Evolutionary conservation across 2,888 invertebrate species (phyloP), one percentile per base, ranked within the genome.

Genomic region (Argyra leucocephala): DNA sequence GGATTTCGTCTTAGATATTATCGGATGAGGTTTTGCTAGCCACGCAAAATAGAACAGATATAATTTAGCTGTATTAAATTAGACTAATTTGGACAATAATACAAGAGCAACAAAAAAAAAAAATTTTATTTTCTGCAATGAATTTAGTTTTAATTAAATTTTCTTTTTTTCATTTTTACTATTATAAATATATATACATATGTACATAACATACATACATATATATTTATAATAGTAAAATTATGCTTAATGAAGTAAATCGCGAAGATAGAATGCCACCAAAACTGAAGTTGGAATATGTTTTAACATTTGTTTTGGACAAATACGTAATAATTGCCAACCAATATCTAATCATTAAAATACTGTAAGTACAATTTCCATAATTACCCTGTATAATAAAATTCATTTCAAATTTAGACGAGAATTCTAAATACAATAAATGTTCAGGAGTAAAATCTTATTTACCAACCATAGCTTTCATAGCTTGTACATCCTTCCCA

Each of bases 231-330:
- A 48, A 15, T 48, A 2, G n/a, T 48, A 48, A 48, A 48, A 48
- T 64, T 69, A 67, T 63, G 68, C 76, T 82, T 90, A 91, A 80
- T 90, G 90, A 79, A 93, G 91, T 66, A 93, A 91, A 82, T 96
- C 96, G 80, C 98, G 85, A 64, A 98, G 99, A 82, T 99, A 99
- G 86, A 95, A 99, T 83, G 99, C 98, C 64, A 96, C 96, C 76
- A 99, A 86, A 67, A 90, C 91, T 71, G 88, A 86, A 64, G 95
- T 94, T 57, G 99, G 99, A 80, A 99, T 99, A 87, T 99, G 90
- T 82, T 99, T 99, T 76, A 99, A 85, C 97, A 99, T 98, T 83
- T 99, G 99, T 85, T 97, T 97, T 74, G 99, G 99, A 94, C 99
- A 99, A 83, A 99, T 99, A 86, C 99, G 96, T 70, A 99, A 86